Evolutionary conservation across 1,140 invertebrate species (phyloP).

Genomic region (Campodea augens): DNA sequence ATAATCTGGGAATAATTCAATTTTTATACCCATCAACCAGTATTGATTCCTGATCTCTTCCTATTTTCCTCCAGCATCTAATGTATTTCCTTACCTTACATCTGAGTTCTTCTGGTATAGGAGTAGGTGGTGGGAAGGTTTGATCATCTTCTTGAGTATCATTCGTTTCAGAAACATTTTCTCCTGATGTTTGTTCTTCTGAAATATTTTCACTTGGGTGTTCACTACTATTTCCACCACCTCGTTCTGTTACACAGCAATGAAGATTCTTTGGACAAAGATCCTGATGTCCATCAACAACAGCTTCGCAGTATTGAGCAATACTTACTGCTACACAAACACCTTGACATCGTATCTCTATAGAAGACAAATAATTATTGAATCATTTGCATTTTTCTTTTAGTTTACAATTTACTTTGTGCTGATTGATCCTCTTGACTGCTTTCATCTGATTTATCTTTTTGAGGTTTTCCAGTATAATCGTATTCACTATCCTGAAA

Average conservation of each 20-base stretch:
- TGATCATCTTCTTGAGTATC: constrained; percentile 14
- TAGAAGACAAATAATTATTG: too few relatives aligned
- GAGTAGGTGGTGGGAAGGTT: constrained; percentile 15
- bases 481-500: too few relatives aligned
- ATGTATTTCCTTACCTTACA: background rate
- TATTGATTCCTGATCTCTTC: background rate
- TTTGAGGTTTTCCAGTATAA: background rate
- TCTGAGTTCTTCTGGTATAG: background rate
- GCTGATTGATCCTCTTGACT: background rate
- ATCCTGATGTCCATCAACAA: constrained; percentile 38
- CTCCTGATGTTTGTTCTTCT: background rate
- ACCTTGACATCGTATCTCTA: constrained; percentile 44
- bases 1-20: too few relatives aligned
- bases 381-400: background rate
- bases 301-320: constrained; percentile 65
- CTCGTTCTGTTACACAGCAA: constrained; percentile 38
- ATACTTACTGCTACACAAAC: constrained; percentile 62
- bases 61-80: background rate
- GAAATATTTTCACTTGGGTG: background rate
- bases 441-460: background rate
- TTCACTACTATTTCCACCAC: constrained; percentile 1
- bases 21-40: too few relatives aligned
- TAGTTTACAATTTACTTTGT: background rate
- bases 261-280: constrained; percentile 47
- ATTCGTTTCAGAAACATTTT: background rate